Evolutionary conservation across 2,888 invertebrate genomes (phyloP).

Genomic region (Rotaria sp.): DNA sequence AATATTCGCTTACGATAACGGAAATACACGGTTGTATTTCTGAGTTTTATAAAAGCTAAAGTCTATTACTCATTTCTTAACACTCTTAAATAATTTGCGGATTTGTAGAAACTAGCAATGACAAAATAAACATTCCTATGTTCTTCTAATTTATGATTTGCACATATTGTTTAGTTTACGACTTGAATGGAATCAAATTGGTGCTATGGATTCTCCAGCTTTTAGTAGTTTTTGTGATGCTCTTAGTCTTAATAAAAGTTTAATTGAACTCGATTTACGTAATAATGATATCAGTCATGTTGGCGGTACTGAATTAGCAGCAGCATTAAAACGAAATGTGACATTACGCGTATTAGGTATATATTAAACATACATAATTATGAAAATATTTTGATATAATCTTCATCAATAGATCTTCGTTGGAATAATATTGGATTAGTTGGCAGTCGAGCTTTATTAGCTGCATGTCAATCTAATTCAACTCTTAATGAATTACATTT

Average conservation of each 20-base stretch:
- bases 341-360: conserved; percentile 49
- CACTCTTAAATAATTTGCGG: too few species aligned
- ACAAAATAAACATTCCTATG: background rate
- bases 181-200: conserved; percentile 55
- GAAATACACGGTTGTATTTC: too few species aligned
- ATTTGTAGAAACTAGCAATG: too few species aligned
- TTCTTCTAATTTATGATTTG: background rate
- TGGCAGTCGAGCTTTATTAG: conserved; percentile 52
- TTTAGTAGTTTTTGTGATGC: conserved; percentile 55
- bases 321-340: conserved; percentile 50
- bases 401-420: conserved; percentile 47
- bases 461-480: conserved; percentile 51
- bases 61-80: too few species aligned
- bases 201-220: conserved; percentile 50
- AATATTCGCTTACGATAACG: too few species aligned
- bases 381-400: background rate
- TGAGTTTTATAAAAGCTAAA: too few species aligned
- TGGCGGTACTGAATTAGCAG: conserved; percentile 50
- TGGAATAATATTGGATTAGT: conserved; percentile 55
- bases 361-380: too few species aligned
- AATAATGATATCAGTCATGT: conserved; percentile 55
- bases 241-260: conserved; percentile 47
- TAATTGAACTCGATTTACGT: conserved; percentile 52
- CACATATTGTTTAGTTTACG: conserved; percentile 46
- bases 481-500: conserved; percentile 50